These are phyloP conservation scores for Elachura formosa DNA, from an alignment of 2,113 vertebrate genomes.

Conservation along the genomic window DNA sequence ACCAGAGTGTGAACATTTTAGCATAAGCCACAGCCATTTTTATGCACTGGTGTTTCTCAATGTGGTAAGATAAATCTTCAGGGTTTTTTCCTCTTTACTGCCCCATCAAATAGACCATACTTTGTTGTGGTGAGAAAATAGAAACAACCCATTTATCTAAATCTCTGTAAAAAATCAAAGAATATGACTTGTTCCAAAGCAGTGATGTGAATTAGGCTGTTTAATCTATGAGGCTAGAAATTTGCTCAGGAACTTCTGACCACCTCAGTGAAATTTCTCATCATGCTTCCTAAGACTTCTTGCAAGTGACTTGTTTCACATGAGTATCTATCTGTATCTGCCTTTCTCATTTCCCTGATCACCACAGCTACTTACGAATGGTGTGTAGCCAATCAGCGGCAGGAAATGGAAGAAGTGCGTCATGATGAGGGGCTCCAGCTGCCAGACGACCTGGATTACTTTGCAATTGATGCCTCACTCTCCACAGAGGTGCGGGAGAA, in stretches of 20 bases:
- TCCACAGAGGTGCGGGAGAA: conserved; percentile 88
- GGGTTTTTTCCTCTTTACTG: background rate
- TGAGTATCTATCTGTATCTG: background rate
- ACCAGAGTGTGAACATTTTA: background rate
- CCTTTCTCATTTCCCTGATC: background rate
- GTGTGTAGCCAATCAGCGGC: conserved; percentile 73
- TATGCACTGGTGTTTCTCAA: background rate
- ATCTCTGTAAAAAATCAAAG: background rate
- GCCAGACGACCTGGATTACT: conserved; percentile 84
- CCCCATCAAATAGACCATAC: background rate
- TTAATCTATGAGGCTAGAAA: background rate
- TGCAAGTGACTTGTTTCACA: background rate
- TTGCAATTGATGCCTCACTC: conserved; percentile 79
- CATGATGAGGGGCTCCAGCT: conserved; percentile 83
- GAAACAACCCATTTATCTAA: background rate
- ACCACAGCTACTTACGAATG: conserved; percentile 79
- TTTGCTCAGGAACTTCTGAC: background rate
- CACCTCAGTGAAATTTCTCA: background rate
- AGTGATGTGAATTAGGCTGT: background rate
- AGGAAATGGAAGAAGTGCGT: conserved; percentile 85
- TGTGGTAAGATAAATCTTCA: background rate
- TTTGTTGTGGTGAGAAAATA: background rate
- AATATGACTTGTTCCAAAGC: background rate
- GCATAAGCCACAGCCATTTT: background rate
- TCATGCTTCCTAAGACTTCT: background rate